Evolutionary conservation across 2,113 vertebrate species (phyloP), one percentile per base, ranked within the genome.

Genomic region (Halcyon senegalensis): DNA sequence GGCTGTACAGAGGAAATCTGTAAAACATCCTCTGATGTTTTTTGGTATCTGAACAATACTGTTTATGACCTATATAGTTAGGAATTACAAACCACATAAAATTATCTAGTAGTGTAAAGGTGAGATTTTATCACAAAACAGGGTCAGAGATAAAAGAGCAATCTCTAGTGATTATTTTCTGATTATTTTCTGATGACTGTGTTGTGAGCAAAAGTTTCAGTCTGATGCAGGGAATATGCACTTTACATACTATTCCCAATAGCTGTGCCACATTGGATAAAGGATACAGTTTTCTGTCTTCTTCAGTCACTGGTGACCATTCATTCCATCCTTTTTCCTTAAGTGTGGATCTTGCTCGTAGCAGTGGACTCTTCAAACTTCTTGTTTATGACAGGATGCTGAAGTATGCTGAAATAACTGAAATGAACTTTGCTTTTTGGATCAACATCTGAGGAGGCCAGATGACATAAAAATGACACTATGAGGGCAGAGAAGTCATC

Each of bases 351-450:
- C 27, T 92, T 69, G 15, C 60, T 79, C 0, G 0, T 50, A 44
- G 46, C 30, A 62, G 13, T 33, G 60, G 31, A 62, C 11, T 13
- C 20, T 75, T 92, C 79, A 85, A 75, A 72, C 17, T 79, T 20
- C 50, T 75, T 81, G 27, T 85, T 92, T 92, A 70, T 88, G 70
- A 53, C 70, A 94, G n/a, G 10, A 13, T 70, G 37, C 35, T 92
- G 56, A 92, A 90, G 33, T 75, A 75, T 63, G 37, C 37, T 58
- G 37, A 85, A 94, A 88, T 51, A 85, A 78, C 44, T 75, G 51
- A 81, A 90, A 75, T 79, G 56, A 92, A 95, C 87, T 90, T 92
- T 92, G 62, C 33, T 53, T 85, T 78, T 83, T 70, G 15, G n/a
- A 58, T 86, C 76, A 93, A 24, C 37, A 55, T 75, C 83, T 88